A percentile compares a stretch with the other conserved stretches of the same genome.
These are phyloP conservation scores for Bovichtus diacanthus DNA, from an alignment of 2,797 vertebrate species.

Conservation along the genomic window DNA sequence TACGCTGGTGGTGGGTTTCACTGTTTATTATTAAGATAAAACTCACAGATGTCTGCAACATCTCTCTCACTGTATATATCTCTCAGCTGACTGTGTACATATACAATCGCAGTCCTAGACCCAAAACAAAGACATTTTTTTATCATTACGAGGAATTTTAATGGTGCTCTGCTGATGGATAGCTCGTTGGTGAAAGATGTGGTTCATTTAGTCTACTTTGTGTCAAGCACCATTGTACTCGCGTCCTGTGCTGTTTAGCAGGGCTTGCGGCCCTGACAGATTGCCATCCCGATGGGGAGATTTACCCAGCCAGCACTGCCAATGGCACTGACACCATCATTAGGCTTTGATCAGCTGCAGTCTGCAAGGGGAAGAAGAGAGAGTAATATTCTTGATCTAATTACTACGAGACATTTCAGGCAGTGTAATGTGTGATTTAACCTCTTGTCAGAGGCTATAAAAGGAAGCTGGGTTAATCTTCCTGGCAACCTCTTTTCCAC, in stretches of 20 bases:
- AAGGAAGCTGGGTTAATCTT: constrained; percentile 89
- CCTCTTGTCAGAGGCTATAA: constrained; percentile 88
- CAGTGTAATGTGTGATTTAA: constrained; percentile 87
- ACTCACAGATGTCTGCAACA: constrained; percentile 53
- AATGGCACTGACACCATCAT: constrained; percentile 82
- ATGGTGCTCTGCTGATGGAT: constrained; percentile 64
- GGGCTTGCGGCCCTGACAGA: constrained; percentile 77
- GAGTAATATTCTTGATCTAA: constrained; percentile 89
- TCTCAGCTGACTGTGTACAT: constrained; percentile 56
- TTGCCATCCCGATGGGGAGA: constrained; percentile 81
- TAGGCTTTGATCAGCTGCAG: constrained; percentile 86
- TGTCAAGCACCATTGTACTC: constrained; percentile 76
- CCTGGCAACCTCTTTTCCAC: constrained; percentile 83
- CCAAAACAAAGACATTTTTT: constrained; percentile 67
- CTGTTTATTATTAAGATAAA: constrained; percentile 50
- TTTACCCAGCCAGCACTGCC: constrained; percentile 78
- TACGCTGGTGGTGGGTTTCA: constrained; percentile 37
- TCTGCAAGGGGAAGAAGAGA: constrained; percentile 74
- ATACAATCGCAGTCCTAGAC: constrained; percentile 51
- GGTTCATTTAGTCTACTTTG: constrained; percentile 76
- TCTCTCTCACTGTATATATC: constrained; percentile 32
- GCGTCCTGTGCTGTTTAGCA: constrained; percentile 77
- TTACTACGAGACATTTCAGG: constrained; percentile 86
- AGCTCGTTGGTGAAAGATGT: constrained; percentile 67
- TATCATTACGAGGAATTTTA: constrained; percentile 57